Percentiles rank a stretch among this genome's conserved stretches.
phyloP scores from a whole-genome alignment of 2,888 invertebrate species.

The Himalopsyche tibetana region DNA sequence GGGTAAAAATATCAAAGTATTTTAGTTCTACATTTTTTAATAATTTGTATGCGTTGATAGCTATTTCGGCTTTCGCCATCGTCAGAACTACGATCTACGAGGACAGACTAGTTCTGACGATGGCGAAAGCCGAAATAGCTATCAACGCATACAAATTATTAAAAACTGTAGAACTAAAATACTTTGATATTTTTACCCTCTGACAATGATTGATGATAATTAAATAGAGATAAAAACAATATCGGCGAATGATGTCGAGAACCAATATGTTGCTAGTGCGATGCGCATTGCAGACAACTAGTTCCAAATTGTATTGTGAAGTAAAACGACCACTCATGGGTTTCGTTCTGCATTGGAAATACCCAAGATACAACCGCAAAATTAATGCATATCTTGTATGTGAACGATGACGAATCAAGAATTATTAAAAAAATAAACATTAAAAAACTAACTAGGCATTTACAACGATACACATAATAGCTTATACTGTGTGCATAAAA shows the following conservation, averaged over 20 bases:
- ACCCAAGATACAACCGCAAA: neutral
- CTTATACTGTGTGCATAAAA: too few relatives aligned
- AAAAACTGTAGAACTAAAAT: too few relatives aligned
- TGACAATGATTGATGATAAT: constrained; percentile 9
- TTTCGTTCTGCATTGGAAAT: constrained; percentile 24
- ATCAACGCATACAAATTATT: too few relatives aligned
- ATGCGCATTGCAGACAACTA: constrained; percentile 32
- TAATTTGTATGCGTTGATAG: too few relatives aligned
- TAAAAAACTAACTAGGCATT: neutral
- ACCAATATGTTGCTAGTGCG: neutral
- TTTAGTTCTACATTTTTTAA: too few relatives aligned
- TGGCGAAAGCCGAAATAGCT: too few relatives aligned
- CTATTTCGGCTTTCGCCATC: too few relatives aligned
- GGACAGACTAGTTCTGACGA: too few relatives aligned
- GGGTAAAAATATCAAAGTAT: too few relatives aligned
- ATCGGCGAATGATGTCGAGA: neutral
- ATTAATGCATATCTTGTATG: neutral
- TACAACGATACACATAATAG: neutral
- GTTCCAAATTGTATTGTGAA: neutral
- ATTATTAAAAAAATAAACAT: neutral
- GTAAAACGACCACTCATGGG: neutral
- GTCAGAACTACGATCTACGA: too few relatives aligned
- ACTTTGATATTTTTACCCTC: too few relatives aligned
- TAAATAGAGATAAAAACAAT: too few relatives aligned
- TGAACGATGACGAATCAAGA: neutral